Base-by-base conservation (phyloP, 2,113 vertebrate genomes). In the Sander lucioperca region DNA sequence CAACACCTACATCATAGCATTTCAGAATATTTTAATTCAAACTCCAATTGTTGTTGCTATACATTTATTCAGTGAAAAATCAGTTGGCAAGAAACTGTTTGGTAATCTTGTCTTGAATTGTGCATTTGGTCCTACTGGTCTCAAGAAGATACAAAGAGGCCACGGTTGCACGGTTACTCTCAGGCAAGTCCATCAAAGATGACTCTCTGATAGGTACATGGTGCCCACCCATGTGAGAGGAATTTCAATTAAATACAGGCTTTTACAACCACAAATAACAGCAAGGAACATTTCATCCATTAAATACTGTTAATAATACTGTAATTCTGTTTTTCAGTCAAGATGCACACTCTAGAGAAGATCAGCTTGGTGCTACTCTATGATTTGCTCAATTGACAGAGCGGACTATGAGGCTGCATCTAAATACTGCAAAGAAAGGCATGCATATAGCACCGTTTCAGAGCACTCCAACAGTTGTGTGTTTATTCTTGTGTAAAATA, bases 171-270 rank as follows among this genome's bases (percentile, higher is more conserved):
- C 39, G 7, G 39, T 43, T 43, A 43, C 63, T 62, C 30, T 33
- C 45, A 67, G 63, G n/a, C 47, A 57, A 39, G 39, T 64, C 73
- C 58, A 58, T 77, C 66, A 36, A 64, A 65, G 43, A n/a, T 30
- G 78, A 58, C 9, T 25, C 11, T 33, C 8, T 14, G 11, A 50
- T 43, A 9, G 18, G 58, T 64, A 64, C 12, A 21, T 5, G 12
- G 15, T 50, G 25, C 3, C 21, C 15, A 25, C 21, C 14, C 4
- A 36, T 56, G 27, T 63, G 27, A 57, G 15, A 72, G 61, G 19
- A 54, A 36, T 25, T 14, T 50, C 23, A 59, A 51, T 50, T 33
- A 59, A 77, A 58, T 19, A 45, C 27, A 59, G 43, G 30, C 53
- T 83, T 64, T 71, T 10, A 58, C 4, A 9, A 50, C 3, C n/a